Evolutionary conservation across 2,888 invertebrate species (phyloP).

Genomic region (Platynereis dumerilii): DNA sequence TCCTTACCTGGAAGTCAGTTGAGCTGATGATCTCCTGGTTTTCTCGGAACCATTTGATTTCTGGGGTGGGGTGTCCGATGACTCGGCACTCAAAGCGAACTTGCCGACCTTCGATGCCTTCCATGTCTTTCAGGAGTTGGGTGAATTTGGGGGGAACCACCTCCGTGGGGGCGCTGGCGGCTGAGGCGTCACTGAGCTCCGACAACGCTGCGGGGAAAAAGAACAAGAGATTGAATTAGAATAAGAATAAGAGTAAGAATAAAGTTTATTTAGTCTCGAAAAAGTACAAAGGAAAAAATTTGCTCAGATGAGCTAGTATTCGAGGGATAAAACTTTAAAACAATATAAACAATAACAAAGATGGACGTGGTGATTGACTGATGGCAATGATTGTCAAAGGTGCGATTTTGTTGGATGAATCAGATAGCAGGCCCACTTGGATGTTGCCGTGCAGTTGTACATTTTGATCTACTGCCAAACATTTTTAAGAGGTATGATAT

Average conservation of each 20-base stretch:
- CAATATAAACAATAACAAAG: too few species aligned
- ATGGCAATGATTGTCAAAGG: too few species aligned
- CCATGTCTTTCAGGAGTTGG: constrained; percentile 73
- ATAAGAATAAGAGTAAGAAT: background rate
- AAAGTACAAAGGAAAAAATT: background rate
- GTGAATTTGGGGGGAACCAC: constrained; percentile 60
- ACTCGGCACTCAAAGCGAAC: constrained; percentile 60
- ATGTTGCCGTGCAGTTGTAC: too few species aligned
- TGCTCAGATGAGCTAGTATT: background rate
- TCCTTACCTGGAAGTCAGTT: constrained; percentile 70
- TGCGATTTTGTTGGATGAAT: too few species aligned
- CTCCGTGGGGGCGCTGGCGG: constrained; percentile 42
- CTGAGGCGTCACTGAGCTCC: constrained; percentile 59
- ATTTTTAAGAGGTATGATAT: too few species aligned
- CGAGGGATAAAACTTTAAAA: too few species aligned
- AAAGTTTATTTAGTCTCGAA: too few species aligned
- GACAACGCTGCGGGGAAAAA: constrained; percentile 53
- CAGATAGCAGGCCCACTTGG: too few species aligned
- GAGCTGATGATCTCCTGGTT: constrained; percentile 69
- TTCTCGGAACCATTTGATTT: constrained; percentile 84
- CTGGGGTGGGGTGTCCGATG: constrained; percentile 60
- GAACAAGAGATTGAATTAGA: background rate
- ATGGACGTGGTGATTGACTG: too few species aligned
- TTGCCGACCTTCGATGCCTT: constrained; percentile 70
- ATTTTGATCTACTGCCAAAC: too few species aligned